phyloP scores from a whole-genome alignment of 1,140 invertebrate species.

The Zeugodacus cucurbitae region DNA sequence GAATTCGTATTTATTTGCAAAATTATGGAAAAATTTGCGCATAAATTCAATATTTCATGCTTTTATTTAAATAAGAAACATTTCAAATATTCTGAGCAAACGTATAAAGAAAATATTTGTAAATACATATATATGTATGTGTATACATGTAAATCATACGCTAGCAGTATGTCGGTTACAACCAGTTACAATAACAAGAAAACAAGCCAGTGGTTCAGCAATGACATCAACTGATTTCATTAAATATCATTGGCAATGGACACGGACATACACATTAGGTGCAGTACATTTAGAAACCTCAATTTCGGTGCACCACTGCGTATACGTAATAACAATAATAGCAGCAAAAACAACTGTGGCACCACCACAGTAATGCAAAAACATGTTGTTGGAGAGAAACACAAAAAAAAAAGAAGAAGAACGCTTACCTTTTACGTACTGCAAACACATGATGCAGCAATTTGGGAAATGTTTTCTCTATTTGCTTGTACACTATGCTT shows the following conservation, averaged over 20 bases:
- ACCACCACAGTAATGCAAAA: background rate
- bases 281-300: constrained; percentile 33
- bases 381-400: background rate
- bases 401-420: no score
- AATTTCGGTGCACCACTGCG: constrained; percentile 60
- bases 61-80: no score
- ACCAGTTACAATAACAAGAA: background rate
- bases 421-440: constrained; percentile 52
- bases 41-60: no score
- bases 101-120: no score
- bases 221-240: constrained; percentile 33
- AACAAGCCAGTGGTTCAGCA: background rate
- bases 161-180: background rate
- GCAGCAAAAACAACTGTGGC: background rate
- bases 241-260: constrained; percentile 17
- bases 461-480: constrained; percentile 60
- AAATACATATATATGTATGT: no score
- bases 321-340: constrained; percentile 55
- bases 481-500: constrained; percentile 14
- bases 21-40: no score
- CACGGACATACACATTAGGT: background rate
- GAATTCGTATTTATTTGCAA: no score
- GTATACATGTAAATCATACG: no score
- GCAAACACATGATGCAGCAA: constrained; percentile 64
- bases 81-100: no score